Percentiles rank a stretch among this genome's conserved stretches.
Evolutionary conservation across 2,888 invertebrate genomes (phyloP).

Genomic region (Parnassius glacialis): DNA sequence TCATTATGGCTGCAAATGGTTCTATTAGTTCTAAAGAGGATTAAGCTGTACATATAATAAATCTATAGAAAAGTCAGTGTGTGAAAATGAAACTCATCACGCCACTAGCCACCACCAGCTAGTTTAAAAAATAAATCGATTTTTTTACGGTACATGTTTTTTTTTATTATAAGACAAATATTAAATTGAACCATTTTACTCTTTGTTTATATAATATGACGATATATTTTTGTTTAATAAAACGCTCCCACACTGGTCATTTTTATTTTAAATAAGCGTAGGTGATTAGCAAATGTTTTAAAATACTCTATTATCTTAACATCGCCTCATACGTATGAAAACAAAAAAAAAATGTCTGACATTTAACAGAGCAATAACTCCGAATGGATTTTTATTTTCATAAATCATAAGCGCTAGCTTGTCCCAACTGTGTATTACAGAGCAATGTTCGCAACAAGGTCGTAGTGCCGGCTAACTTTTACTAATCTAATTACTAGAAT

Average conservation of each 20-base stretch:
- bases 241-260: slow-evolving; percentile 7
- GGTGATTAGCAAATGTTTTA: slow-evolving; percentile 5
- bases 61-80: no score
- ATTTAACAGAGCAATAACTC: slow-evolving; percentile 21
- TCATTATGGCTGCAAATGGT: no score
- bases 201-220: no score
- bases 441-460: slow-evolving; percentile 21
- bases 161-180: no score
- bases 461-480: slow-evolving; percentile 22
- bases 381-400: slow-evolving; percentile 17
- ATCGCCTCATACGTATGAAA: background rate
- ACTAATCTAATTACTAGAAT: slow-evolving; percentile 26
- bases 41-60: no score
- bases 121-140: no score
- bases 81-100: no score
- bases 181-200: no score
- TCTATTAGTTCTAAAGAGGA: no score
- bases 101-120: no score
- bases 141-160: no score
- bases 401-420: slow-evolving; percentile 12
- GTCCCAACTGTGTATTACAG: slow-evolving; percentile 8
- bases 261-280: slow-evolving; percentile 3
- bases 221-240: background rate
- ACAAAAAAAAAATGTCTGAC: slow-evolving; percentile 18
- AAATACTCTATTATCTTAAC: slow-evolving; percentile 20